A percentile compares a stretch with the other conserved stretches of the same genome.
Evolutionary conservation across 92 coral and sea anemone species (phyloP).

Genomic region (Bergia sp.): DNA sequence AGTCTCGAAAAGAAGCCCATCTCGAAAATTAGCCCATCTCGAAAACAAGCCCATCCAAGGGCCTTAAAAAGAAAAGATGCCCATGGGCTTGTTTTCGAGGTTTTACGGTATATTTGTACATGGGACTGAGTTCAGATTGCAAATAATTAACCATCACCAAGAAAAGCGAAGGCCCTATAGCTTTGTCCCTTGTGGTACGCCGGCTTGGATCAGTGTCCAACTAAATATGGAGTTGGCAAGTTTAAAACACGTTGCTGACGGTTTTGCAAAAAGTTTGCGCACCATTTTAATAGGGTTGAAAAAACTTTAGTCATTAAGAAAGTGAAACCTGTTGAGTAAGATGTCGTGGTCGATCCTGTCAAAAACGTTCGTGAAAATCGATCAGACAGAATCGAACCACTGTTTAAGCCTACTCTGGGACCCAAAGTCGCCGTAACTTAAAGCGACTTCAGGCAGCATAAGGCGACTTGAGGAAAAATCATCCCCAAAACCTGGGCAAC

Average conservation of each 20-base stretch:
- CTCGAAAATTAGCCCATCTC: too few species aligned
- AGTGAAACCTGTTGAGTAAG: constrained; percentile 36
- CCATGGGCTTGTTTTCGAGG: too few species aligned
- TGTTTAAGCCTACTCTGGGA: neutral
- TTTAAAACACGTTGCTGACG: constrained; percentile 55
- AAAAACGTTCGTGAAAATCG: constrained; percentile 59
- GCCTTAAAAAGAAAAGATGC: too few species aligned
- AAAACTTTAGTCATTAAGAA: constrained; percentile 6
- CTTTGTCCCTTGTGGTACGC: constrained; percentile 63
- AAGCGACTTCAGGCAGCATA: too few species aligned
- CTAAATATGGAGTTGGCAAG: constrained; percentile 29
- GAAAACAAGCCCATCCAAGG: too few species aligned
- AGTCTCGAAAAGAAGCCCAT: too few species aligned
- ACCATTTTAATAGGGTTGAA: constrained; percentile 56
- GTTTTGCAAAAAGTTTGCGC: constrained; percentile 53
- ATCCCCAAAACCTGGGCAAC: too few species aligned
- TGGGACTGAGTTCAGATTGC: too few species aligned
- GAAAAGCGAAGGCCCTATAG: constrained; percentile 44
- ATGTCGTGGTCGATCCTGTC: constrained; percentile 35
- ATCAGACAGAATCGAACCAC: constrained; percentile 52
- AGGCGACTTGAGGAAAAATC: too few species aligned
- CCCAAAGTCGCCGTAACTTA: too few species aligned
- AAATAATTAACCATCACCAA: constrained; percentile 55
- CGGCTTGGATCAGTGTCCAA: constrained; percentile 45
- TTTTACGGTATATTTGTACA: too few species aligned